Conservation (phyloP, 2,113 vertebrate species). For the Oreochromis niloticus region DNA sequence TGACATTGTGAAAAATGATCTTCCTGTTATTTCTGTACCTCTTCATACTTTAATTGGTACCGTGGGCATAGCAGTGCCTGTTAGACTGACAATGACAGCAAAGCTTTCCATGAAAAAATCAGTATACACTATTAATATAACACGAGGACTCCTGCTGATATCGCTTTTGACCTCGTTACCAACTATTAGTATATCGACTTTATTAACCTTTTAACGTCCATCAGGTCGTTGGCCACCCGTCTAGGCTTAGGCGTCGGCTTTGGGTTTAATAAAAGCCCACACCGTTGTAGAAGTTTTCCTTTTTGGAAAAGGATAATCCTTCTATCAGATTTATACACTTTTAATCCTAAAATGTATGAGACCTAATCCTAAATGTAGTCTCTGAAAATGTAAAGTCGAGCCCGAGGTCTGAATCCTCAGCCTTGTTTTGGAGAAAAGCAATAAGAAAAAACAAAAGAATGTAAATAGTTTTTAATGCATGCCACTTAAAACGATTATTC, state of each 20-base stretch:
- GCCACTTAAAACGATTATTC: not conserved
- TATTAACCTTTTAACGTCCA: not conserved
- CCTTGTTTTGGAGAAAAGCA: not conserved
- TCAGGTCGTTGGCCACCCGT: rapidly evolving
- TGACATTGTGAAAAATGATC: not conserved
- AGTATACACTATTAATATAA: not conserved
- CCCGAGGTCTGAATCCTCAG: rapidly evolving
- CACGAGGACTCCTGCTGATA: not conserved
- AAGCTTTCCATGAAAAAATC: not conserved
- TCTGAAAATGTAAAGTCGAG: rapidly evolving
- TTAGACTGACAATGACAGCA: not conserved
- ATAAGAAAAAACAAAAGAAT: no score
- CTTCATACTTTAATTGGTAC: not conserved
- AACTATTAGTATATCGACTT: not conserved
- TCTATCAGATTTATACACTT: not conserved
- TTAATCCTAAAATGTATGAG: not conserved
- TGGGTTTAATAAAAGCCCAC: rapidly evolving
- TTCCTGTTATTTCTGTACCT: not conserved
- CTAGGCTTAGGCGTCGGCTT: not conserved
- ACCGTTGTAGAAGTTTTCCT: rapidly evolving
- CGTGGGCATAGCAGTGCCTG: not conserved
- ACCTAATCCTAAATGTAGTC: not conserved
- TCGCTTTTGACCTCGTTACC: not conserved
- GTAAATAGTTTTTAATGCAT: not conserved
- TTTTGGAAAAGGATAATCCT: not conserved